Evolutionary conservation across 2,113 vertebrate species (phyloP).

Genomic region (Sardina pilchardus): DNA sequence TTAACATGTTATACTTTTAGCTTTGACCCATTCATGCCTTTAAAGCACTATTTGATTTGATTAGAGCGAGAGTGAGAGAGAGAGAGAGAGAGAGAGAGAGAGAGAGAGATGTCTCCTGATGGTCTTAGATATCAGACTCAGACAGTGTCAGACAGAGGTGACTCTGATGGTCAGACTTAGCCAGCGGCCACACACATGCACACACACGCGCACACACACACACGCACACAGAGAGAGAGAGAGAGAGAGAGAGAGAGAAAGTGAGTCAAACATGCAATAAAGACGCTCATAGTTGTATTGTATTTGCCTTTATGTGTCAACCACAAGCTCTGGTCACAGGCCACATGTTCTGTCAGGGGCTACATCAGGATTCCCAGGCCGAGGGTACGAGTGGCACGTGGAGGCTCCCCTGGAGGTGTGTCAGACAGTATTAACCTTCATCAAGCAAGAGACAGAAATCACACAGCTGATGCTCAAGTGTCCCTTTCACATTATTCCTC

Average conservation of each 20-base stretch:
- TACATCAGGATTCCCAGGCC: no score
- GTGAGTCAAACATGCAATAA: neutral
- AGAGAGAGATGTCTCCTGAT: neutral
- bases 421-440: no score
- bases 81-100: neutral
- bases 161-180: neutral
- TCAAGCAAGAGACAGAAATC: no score
- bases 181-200: neutral
- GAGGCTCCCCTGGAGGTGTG: no score
- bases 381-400: no score
- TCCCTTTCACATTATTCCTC: no score
- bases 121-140: neutral
- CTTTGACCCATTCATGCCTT: no score
- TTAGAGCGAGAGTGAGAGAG: conserved; percentile 18
- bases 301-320: neutral
- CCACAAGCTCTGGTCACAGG: neutral
- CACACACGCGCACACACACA: neutral
- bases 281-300: neutral
- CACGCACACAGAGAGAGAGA: neutral
- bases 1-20: no score
- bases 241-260: no score
- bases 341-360: no score
- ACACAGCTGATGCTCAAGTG: no score
- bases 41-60: no score
- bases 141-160: conserved; percentile 13